Conservation (phyloP, 2,888 invertebrate species). For the Stegophylla sp. region DNA sequence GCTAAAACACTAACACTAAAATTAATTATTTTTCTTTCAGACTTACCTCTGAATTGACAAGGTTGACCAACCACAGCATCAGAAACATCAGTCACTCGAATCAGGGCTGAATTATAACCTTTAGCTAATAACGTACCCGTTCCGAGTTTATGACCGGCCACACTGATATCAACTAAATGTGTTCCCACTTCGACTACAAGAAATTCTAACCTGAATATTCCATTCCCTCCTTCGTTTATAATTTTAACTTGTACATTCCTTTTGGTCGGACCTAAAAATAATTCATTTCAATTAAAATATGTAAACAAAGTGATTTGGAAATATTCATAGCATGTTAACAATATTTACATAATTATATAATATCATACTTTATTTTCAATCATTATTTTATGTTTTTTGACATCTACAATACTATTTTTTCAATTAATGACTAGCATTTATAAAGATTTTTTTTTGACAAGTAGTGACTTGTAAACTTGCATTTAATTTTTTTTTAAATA, state of each 20-base stretch:
- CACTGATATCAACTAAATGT: conserved; percentile 88
- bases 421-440: too few species aligned
- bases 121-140: conserved; percentile 91
- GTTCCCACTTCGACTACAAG: conserved; percentile 92
- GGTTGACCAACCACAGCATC: conserved; percentile 94
- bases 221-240: conserved; percentile 78
- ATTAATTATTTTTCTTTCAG: neutral
- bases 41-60: conserved; percentile 91
- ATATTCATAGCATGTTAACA: too few species aligned
- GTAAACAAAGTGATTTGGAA: too few species aligned
- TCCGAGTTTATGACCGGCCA: conserved; percentile 87
- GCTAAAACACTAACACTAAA: neutral
- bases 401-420: too few species aligned
- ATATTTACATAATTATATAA: too few species aligned
- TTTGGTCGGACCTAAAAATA: conserved; percentile 76
- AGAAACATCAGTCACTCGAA: conserved; percentile 92
- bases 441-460: too few species aligned
- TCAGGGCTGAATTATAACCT: conserved; percentile 91
- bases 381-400: too few species aligned
- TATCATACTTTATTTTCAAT: too few species aligned
- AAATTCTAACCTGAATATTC: conserved; percentile 89
- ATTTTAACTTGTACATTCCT: conserved; percentile 82
- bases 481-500: too few species aligned
- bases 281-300: neutral
- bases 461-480: too few species aligned